Percentiles rank a stretch among this genome's conserved stretches.
Evolutionary conservation across 2,113 vertebrate species (phyloP).

Genomic region (Bothrops jararaca): DNA sequence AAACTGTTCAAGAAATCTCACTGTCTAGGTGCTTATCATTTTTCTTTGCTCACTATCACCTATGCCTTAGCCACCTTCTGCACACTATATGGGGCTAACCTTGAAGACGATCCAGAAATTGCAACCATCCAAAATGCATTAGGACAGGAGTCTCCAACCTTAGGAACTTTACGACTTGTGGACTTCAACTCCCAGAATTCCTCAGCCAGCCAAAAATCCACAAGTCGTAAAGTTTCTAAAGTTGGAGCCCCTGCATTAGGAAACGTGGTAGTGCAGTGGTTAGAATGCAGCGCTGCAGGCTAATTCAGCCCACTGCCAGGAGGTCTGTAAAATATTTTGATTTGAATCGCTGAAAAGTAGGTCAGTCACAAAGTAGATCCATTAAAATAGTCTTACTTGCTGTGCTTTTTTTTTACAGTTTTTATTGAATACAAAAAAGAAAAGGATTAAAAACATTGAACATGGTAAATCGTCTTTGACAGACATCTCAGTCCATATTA

Average conservation of each 20-base stretch:
- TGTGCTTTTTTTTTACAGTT: neutral
- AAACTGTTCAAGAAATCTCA: neutral
- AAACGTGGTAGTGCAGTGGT: neutral
- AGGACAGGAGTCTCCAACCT: neutral
- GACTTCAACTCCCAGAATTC: too few relatives aligned
- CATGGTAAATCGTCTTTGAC: too few relatives aligned
- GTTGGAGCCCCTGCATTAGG: too few relatives aligned
- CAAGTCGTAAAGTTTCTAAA: too few relatives aligned
- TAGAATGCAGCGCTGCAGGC: neutral
- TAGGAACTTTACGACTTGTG: too few relatives aligned
- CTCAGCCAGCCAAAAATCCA: too few relatives aligned
- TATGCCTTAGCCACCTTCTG: neutral
- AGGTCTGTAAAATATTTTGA: neutral
- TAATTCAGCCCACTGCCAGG: neutral
- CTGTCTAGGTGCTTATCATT: neutral
- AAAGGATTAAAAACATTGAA: too few relatives aligned
- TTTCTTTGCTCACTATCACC: neutral
- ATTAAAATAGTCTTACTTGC: slow-evolving; percentile 18
- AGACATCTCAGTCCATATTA: too few relatives aligned
- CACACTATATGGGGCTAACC: neutral
- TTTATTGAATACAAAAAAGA: too few relatives aligned
- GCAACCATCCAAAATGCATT: neutral
- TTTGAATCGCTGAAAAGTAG: slow-evolving; percentile 38
- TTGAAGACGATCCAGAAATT: neutral
- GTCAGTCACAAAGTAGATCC: slow-evolving; percentile 33